phyloP scores from a whole-genome alignment of 2,113 vertebrate species.

The Cheirogaleus medius region DNA sequence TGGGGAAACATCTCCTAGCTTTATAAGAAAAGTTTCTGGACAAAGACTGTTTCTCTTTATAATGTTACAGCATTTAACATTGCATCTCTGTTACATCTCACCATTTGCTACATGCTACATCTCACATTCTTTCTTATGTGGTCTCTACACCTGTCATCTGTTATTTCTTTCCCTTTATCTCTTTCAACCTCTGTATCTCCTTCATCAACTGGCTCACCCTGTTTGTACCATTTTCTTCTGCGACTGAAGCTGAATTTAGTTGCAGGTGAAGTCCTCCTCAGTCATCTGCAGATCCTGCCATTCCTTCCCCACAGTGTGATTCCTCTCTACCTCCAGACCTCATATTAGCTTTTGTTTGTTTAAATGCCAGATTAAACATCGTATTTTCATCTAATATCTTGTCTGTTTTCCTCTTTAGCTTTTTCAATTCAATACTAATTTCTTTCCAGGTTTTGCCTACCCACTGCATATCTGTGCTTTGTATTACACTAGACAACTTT shows the following conservation, averaged over 20 bases:
- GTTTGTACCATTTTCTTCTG: not conserved
- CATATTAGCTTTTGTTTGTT: not conserved
- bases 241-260: not conserved
- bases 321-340: not conserved
- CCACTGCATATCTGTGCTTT: not conserved
- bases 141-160: not conserved
- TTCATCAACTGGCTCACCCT: not conserved
- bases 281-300: not conserved
- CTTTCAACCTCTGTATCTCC: not conserved
- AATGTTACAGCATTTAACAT: not conserved
- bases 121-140: not conserved
- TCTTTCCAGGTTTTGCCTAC: not conserved
- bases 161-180: not conserved
- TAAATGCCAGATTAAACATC: not conserved
- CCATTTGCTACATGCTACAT: not conserved
- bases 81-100: not conserved
- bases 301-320: not conserved
- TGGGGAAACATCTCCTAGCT: not conserved
- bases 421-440: slow-evolving; percentile 25
- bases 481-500: not conserved
- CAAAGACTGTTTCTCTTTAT: not conserved
- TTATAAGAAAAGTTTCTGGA: not conserved
- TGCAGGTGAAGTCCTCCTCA: not conserved
- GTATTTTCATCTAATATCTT: slow-evolving; percentile 24
- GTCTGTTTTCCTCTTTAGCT: not conserved